Base-by-base conservation (phyloP, 2,888 invertebrate genomes). In the Diloba caeruleocephala region DNA sequence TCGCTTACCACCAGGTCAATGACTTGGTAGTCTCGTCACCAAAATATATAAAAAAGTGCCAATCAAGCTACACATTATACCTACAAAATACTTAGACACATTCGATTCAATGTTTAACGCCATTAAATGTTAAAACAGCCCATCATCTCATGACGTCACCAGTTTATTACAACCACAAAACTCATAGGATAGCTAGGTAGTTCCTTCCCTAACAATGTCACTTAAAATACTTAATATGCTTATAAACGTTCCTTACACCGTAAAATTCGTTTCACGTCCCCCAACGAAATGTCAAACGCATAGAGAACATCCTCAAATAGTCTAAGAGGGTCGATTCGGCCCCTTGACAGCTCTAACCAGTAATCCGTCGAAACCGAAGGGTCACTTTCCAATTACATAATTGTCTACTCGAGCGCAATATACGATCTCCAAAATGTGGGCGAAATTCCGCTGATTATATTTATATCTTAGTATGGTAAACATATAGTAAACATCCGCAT, bases 291-390 rank as follows among this genome's bases (percentile, higher is more conserved):
- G 88, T 87, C 86, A 86, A 76, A 76, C 64, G 73, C 55, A 55
- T 46, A 57, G 60, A 57, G 71, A 75, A 75, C 50, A 54, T 64
- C 54, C 62, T 68, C 67, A 68, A 76, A 71, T 69, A 64, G 64
- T 69, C 46, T 66, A 76, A 73, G 75, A 79, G 79, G 81, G 79
- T 69, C 69, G 59, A 70, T 74, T 70, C 73, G 71, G 72, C 69
- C 84, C 82, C 87, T 81, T 84, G 88, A 85, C 87, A 86, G 84
- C 78, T 81, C 85, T 88, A 85, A 84, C 85, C 84, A 82, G 89
- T 87, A 89, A 89, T 90, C 87, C 88, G 84, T 80, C 84, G 82
- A 85, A 84, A 81, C 81, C 79, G 76, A 80, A 84, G 90, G 90
- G 89, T 86, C 87, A 85, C 70, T 72, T 72, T 70, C 59, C 73